Evolutionary conservation across 2,888 invertebrate genomes (phyloP).

Genomic region (Tolmerus cingulatus): DNA sequence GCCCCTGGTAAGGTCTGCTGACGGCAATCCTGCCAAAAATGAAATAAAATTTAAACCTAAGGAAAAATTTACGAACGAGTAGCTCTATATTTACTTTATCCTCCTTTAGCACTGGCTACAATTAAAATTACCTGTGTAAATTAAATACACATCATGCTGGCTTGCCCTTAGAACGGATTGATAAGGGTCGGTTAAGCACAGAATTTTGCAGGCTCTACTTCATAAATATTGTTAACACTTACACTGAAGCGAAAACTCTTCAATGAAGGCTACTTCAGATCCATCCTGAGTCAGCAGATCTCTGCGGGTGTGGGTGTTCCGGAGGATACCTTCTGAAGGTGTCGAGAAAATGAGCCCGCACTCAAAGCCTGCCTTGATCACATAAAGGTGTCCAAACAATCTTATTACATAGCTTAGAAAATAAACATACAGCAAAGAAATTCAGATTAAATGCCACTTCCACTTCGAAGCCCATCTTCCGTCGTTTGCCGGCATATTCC

Average conservation of each 20-base stretch:
- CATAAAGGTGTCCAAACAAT: neutral
- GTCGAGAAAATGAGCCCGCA: neutral
- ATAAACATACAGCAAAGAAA: neutral
- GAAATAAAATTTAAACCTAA: neutral
- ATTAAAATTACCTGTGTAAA: neutral
- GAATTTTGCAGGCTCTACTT: neutral
- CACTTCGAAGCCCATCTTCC: neutral
- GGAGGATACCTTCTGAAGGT: neutral
- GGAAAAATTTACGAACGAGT: neutral
- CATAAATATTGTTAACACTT: neutral
- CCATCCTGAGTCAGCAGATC: neutral
- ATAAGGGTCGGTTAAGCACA: neutral
- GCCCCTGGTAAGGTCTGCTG: neutral
- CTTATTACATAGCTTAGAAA: neutral
- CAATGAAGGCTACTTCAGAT: neutral
- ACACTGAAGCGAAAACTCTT: neutral
- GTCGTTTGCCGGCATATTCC: neutral
- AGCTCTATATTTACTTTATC: neutral
- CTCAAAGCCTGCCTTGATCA: neutral
- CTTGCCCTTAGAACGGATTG: neutral
- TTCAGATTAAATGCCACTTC: neutral
- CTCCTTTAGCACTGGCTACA: neutral
- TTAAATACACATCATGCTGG: neutral
- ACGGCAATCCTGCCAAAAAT: neutral
- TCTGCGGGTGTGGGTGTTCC: neutral